Percentiles rank a stretch among this genome's conserved stretches.
phyloP scores from a whole-genome alignment of 2,888 invertebrate genomes.

The Zhengitettix transpicula region DNA sequence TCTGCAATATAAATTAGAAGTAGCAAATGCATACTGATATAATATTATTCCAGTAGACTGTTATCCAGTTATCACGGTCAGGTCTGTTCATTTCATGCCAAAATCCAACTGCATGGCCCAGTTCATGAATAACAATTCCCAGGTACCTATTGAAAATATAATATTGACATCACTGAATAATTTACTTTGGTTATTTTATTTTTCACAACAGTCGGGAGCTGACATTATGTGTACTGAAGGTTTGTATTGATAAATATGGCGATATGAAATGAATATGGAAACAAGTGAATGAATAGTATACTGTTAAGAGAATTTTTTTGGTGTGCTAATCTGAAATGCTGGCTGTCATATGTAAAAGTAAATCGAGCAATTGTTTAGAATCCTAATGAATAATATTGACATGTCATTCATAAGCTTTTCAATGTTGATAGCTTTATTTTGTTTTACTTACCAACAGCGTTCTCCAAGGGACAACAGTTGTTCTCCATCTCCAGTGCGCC shows the following conservation, averaged over 20 bases:
- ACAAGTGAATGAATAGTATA: too few species aligned
- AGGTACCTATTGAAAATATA: conserved; percentile 13
- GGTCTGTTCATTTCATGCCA: conserved; percentile 31
- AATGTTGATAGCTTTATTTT: neutral
- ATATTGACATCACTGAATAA: neutral
- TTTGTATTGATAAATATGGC: too few species aligned
- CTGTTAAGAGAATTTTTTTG: too few species aligned
- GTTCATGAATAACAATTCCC: conserved; percentile 30
- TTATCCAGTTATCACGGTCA: conserved; percentile 27
- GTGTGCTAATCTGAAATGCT: too few species aligned
- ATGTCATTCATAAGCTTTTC: too few species aligned
- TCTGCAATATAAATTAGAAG: neutral
- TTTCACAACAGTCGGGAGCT: too few species aligned
- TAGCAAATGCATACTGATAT: conserved; percentile 17
- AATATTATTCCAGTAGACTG: conserved; percentile 24
- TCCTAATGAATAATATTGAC: too few species aligned
- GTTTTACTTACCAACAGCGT: conserved; percentile 21
- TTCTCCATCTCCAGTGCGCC: conserved; percentile 29
- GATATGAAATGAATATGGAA: too few species aligned
- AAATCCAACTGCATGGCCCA: conserved; percentile 29
- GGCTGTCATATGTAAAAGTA: too few species aligned
- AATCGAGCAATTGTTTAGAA: too few species aligned
- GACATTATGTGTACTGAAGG: too few species aligned
- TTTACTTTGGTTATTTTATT: too few species aligned
- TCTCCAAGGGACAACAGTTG: conserved; percentile 29